Evolutionary conservation across 1,140 invertebrate genomes (phyloP).

Genomic region (Apis cerana): DNA sequence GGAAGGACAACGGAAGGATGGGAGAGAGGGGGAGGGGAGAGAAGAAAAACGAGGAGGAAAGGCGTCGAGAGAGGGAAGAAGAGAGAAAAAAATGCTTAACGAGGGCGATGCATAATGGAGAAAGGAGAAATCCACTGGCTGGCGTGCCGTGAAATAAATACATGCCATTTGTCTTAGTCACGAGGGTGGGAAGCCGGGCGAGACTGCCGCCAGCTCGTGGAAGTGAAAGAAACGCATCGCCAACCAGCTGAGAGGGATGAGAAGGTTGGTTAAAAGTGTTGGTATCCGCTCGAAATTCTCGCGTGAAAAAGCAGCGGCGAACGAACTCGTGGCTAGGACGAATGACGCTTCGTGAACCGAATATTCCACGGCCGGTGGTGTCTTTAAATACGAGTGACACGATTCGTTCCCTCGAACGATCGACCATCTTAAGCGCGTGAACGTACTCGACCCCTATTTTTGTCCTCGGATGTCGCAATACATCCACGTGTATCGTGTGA

Average conservation of each 20-base stretch:
- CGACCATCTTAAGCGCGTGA: slow-evolving; percentile 37
- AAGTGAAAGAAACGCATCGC: slow-evolving; percentile 42
- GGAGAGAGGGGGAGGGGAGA: not conserved
- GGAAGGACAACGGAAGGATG: not conserved
- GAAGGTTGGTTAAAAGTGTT: slow-evolving; percentile 22
- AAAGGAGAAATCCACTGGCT: slow-evolving; percentile 68
- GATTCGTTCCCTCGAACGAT: slow-evolving; percentile 63
- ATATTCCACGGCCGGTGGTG: slow-evolving; percentile 33
- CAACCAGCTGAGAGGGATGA: slow-evolving; percentile 13
- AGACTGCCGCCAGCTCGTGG: slow-evolving; percentile 10
- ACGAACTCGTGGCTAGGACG: slow-evolving; percentile 3
- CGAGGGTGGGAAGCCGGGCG: slow-evolving; percentile 22
- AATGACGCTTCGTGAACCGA: slow-evolving; percentile 17
- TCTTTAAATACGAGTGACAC: slow-evolving; percentile 43
- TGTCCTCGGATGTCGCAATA: slow-evolving; percentile 3
- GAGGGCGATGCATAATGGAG: slow-evolving; percentile 68
- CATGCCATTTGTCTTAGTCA: slow-evolving; percentile 68
- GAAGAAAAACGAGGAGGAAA: slow-evolving; percentile 5
- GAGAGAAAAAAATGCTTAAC: slow-evolving; percentile 59
- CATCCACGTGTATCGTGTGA: not conserved
- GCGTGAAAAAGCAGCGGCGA: slow-evolving; percentile 28
- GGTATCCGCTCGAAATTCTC: slow-evolving; percentile 30
- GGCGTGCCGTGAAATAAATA: slow-evolving; percentile 66
- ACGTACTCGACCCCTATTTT: slow-evolving; percentile 24
- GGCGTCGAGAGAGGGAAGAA: slow-evolving; percentile 10